Conservation (phyloP, 2,888 invertebrate species). For the Drosophila affinis region DNA sequence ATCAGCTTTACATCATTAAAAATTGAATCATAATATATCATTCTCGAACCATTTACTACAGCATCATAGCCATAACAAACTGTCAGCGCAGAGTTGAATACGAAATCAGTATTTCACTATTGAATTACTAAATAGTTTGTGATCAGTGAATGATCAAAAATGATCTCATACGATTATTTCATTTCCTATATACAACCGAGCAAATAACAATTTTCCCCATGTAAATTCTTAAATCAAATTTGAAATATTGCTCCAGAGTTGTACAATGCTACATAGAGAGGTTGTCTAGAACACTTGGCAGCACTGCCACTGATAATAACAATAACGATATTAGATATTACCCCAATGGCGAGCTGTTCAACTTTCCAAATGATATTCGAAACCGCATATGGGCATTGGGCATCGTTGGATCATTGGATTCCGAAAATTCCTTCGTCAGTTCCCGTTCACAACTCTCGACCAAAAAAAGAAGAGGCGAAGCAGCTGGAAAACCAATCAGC, state of each 20-base stretch:
- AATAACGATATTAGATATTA: neutral
- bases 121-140: neutral
- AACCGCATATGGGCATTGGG: neutral
- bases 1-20: neutral
- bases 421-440: neutral
- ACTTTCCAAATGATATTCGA: too few species aligned
- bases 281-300: too few species aligned
- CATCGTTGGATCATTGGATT: neutral
- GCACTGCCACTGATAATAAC: neutral
- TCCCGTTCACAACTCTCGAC: neutral
- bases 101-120: neutral
- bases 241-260: neutral
- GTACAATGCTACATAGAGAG: neutral
- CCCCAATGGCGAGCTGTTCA: neutral
- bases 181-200: neutral
- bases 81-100: neutral
- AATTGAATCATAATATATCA: neutral
- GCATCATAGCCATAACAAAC: neutral
- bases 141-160: neutral
- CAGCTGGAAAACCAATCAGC: conserved; percentile 27
- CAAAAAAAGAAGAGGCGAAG: neutral
- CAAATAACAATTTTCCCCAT: too few species aligned
- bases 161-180: conserved; percentile 28
- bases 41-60: neutral
- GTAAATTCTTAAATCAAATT: neutral